Conservation (phyloP, 1,140 invertebrate genomes). For the Brachionus paranguensis region DNA sequence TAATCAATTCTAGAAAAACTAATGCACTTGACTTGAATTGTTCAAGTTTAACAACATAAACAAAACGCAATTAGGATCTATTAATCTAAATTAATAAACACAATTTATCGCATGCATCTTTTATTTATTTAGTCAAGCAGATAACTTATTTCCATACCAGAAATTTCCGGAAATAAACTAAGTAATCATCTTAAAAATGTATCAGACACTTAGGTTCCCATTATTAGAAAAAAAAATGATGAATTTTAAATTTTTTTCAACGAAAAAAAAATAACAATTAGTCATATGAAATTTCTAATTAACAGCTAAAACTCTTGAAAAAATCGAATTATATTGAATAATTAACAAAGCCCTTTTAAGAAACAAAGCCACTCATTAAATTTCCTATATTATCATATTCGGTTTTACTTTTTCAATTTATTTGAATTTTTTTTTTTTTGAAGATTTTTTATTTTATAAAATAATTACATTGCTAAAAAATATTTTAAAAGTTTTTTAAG, state of each 20-base stretch:
- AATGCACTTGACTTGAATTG: background rate
- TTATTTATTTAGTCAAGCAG: background rate
- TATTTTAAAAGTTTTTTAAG: too few species aligned
- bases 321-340: background rate
- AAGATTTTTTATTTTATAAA: too few species aligned
- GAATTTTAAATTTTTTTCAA: background rate
- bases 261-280: background rate
- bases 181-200: background rate
- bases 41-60: background rate
- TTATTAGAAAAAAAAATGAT: background rate
- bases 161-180: background rate
- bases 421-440: too few species aligned
- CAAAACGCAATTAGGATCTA: background rate
- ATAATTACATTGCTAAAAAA: too few species aligned
- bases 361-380: background rate
- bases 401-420: too few species aligned
- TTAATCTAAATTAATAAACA: background rate
- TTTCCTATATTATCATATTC: background rate
- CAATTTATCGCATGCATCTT: background rate
- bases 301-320: background rate
- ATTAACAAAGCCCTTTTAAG: background rate
- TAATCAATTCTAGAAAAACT: background rate
- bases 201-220: background rate
- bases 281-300: background rate
- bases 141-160: background rate